Evolutionary conservation across 2,888 invertebrate genomes (phyloP).

Genomic region (Drosophila aldrichi): DNA sequence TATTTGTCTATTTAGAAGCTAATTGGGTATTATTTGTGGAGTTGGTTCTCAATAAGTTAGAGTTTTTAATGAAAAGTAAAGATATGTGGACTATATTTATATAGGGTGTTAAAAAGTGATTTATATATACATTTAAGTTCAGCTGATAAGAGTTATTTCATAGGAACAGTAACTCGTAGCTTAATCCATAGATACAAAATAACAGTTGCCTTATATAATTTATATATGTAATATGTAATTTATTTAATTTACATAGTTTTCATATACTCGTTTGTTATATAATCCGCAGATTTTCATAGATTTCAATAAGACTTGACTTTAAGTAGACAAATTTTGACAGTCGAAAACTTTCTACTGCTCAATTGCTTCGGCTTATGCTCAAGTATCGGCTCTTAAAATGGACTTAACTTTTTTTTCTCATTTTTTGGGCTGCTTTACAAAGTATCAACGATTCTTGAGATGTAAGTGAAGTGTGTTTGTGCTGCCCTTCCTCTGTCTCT

Average conservation of each 20-base stretch:
- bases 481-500: background rate
- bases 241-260: background rate
- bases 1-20: background rate
- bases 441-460: slow-evolving; percentile 6
- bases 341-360: slow-evolving; percentile 2
- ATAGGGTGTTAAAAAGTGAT: background rate
- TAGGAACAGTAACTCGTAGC: background rate
- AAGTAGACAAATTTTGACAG: background rate
- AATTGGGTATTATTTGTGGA: background rate
- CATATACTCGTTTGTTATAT: background rate
- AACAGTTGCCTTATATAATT: background rate
- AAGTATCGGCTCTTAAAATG: slow-evolving; percentile 1
- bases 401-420: background rate
- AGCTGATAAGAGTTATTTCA: too few relatives aligned
- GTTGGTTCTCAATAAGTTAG: background rate
- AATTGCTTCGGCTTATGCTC: background rate
- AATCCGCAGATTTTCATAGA: background rate
- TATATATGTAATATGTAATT: too few relatives aligned
- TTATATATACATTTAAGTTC: too few relatives aligned
- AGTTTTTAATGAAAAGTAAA: background rate
- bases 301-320: background rate
- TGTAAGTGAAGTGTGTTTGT: slow-evolving; percentile 28
- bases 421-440: background rate
- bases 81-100: background rate
- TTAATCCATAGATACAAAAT: background rate